phyloP scores from a whole-genome alignment of 1,140 invertebrate genomes.

The Triops cancriformis region DNA sequence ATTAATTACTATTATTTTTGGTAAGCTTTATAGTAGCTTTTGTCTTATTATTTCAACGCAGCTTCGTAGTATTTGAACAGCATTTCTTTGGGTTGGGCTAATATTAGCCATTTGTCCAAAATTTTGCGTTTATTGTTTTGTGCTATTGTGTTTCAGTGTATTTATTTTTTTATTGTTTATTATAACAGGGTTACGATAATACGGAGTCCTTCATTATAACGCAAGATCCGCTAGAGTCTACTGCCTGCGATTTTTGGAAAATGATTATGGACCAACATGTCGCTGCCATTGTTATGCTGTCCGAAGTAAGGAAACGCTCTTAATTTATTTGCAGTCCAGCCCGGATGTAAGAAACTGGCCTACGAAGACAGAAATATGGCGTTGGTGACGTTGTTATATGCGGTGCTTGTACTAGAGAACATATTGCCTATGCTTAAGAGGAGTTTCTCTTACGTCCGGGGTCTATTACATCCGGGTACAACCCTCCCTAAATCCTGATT shows the following conservation, averaged over 20 bases:
- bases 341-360: not conserved
- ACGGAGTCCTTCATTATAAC: slow-evolving; percentile 89
- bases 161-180: slow-evolving; percentile 27
- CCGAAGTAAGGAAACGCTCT: slow-evolving; percentile 57
- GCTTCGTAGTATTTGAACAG: no score
- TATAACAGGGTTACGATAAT: slow-evolving; percentile 79
- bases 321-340: not conserved
- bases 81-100: no score
- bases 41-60: no score
- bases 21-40: no score
- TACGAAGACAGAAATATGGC: not conserved
- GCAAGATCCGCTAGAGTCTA: slow-evolving; percentile 84
- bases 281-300: slow-evolving; percentile 86
- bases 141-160: not conserved
- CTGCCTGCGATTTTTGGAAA: slow-evolving; percentile 88
- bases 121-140: not conserved
- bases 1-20: no score
- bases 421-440: no score
- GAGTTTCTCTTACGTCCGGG: not conserved
- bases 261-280: slow-evolving; percentile 92
- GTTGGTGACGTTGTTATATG: no score
- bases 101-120: no score
- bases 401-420: no score
- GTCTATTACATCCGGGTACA: not conserved
- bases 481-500: no score